Base-by-base conservation (phyloP, 2,797 vertebrate species). In the Clarias pachynema region DNA sequence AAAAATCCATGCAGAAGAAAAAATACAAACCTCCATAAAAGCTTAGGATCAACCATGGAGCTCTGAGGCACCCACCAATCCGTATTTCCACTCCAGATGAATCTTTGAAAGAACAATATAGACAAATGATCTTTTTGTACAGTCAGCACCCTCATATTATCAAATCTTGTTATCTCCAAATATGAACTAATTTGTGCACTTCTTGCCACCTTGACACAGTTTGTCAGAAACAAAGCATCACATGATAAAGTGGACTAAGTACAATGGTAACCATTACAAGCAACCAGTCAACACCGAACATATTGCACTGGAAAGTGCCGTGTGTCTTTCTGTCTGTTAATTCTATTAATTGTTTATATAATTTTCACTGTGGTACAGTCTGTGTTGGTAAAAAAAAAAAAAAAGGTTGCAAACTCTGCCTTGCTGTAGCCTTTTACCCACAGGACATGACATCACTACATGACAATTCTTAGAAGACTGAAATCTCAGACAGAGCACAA, bases 401-500 rank as follows among this genome's bases (percentile, higher is more conserved):
- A 49, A 44, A 72, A 73, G 24, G 5, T 49, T 74, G 15, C 53
- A n/a, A 34, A 34, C 16, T 75, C 26, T 10, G 44, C 10, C 10
- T 31, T 31, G 73, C 16, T 75, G 56, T 34, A 34, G 5, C 74
- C 6, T 77, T 59, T 57, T 24, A 57, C 10, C 20, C 10, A 78
- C 56, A 62, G 31, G 31, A 78, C 31, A 40, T 44, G 16, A 63
- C 14, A 62, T 63, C 56, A 4, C 18, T 59, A 44, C 12, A 26
- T 40, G 57, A 60, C 9, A 62, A 31, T 75, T 75, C 49, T 75
- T 49, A 56, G 73, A 75, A 75, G n/a, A 74, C 10, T 74, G 40
- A 9, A 29, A 29, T 20, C 6, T 75, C 56, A 4, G 18, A 22
- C 26, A 31, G 49, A 16, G 9, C 49, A 57, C 73, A 77, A 22